Conservation (phyloP, 2,888 invertebrate genomes). For the Archips crataeganus region DNA sequence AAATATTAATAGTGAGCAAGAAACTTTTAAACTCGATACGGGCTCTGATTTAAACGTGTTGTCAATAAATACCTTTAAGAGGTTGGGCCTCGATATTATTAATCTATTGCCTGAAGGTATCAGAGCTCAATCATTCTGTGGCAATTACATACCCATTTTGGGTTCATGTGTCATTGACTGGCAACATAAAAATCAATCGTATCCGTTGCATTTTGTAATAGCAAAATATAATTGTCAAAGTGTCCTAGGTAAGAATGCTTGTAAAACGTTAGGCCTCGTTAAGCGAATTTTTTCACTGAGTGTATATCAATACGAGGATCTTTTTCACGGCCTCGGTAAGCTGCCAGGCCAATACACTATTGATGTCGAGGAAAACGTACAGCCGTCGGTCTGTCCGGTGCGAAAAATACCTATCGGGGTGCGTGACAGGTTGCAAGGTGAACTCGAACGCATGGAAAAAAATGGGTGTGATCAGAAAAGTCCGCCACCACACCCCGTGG, state of each 20-base stretch:
- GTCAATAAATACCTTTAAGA: neutral
- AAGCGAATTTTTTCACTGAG: slow-evolving; percentile 23
- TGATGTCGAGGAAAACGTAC: neutral
- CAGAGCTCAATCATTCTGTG: slow-evolving; percentile 14
- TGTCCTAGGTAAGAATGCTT: slow-evolving; percentile 32
- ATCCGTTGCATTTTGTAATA: slow-evolving; percentile 27
- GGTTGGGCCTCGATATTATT: neutral
- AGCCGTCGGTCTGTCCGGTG: neutral
- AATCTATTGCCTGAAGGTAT: neutral
- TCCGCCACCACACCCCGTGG: slow-evolving; percentile 45
- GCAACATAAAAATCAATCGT: slow-evolving; percentile 30
- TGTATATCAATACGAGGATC: slow-evolving; percentile 27
- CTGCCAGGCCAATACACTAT: neutral
- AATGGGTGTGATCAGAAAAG: slow-evolving; percentile 46
- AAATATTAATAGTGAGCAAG: too few species aligned
- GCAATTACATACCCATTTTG: slow-evolving; percentile 30
- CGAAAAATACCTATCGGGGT: slow-evolving; percentile 5
- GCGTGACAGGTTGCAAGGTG: slow-evolving; percentile 2
- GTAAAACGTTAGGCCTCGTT: slow-evolving; percentile 26
- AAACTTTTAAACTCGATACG: slow-evolving; percentile 10
- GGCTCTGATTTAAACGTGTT: slow-evolving; percentile 15
- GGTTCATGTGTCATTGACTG: slow-evolving; percentile 21
- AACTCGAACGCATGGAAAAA: slow-evolving; percentile 37
- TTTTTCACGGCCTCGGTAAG: slow-evolving; percentile 34
- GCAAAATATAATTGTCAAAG: slow-evolving; percentile 29